These are phyloP conservation scores for Clepsis dumicolana DNA, from an alignment of 2,888 invertebrate species.

Conservation along the genomic window DNA sequence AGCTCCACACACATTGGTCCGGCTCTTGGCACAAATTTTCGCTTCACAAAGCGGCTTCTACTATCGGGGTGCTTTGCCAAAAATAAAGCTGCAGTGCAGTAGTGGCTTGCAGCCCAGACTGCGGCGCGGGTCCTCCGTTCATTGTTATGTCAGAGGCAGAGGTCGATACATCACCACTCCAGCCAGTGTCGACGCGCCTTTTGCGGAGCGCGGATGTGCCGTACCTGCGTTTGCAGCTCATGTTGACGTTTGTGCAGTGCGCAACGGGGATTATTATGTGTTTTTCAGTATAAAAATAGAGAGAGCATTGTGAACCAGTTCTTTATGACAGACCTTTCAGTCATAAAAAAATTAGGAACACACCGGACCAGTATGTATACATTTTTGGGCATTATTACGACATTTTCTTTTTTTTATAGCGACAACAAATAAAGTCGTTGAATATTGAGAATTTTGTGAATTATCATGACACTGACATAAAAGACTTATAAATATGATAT, in stretches of 20 bases:
- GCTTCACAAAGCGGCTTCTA: slow-evolving; percentile 45
- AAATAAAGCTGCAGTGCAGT: slow-evolving; percentile 86
- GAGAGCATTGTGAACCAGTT: slow-evolving; percentile 60
- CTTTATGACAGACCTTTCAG: slow-evolving; percentile 25
- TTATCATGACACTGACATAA: background rate
- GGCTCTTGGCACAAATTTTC: slow-evolving; percentile 49
- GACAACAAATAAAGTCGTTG: background rate
- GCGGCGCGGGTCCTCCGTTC: slow-evolving; percentile 74
- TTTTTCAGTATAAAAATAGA: slow-evolving; percentile 45
- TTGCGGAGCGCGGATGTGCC: slow-evolving; percentile 64
- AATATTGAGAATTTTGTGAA: background rate
- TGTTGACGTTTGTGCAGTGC: slow-evolving; percentile 36
- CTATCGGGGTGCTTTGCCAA: slow-evolving; percentile 76
- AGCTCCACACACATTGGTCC: slow-evolving; percentile 54
- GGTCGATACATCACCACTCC: slow-evolving; percentile 71
- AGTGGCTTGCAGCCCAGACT: slow-evolving; percentile 78
- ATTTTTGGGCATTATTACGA: slow-evolving; percentile 15
- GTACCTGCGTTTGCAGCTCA: slow-evolving; percentile 32
- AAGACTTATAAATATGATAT: background rate
- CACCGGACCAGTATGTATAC: slow-evolving; percentile 36
- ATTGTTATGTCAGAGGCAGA: slow-evolving; percentile 66
- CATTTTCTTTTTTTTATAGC: background rate
- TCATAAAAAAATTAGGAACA: slow-evolving; percentile 24
- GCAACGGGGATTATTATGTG: slow-evolving; percentile 29
- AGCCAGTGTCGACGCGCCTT: slow-evolving; percentile 73